phyloP scores from a whole-genome alignment of 1,140 invertebrate species.

The Antheraea pernyi region DNA sequence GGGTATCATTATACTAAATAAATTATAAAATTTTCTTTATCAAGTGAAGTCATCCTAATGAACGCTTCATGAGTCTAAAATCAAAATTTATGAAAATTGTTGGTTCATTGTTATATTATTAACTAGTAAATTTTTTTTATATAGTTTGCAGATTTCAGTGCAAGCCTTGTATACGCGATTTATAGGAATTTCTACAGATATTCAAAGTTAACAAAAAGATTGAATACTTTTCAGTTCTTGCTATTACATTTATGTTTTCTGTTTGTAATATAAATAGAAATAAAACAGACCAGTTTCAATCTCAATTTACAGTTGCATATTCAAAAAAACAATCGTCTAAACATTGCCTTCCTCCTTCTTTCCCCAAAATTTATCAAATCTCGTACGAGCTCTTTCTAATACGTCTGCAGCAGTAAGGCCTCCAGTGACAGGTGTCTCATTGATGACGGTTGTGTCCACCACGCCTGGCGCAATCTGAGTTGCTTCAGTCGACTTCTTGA shows the following conservation, averaged over 20 bases:
- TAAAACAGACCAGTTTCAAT: slow-evolving; percentile 11
- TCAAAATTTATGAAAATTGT: too few species aligned
- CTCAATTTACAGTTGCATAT: slow-evolving; percentile 42
- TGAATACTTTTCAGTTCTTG: background rate
- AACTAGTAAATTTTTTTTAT: too few species aligned
- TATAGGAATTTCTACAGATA: background rate
- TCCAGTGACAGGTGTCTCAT: slow-evolving; percentile 48
- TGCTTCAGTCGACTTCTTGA: slow-evolving; percentile 72
- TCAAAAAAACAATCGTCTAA: slow-evolving; percentile 39
- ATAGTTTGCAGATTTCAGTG: too few species aligned
- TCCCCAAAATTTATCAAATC: slow-evolving; percentile 94
- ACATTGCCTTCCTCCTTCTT: slow-evolving; percentile 77
- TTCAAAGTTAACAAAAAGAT: background rate
- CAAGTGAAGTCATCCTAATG: background rate
- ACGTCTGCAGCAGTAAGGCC: slow-evolving; percentile 85
- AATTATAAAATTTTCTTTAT: background rate
- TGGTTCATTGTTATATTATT: too few species aligned
- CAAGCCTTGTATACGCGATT: too few species aligned
- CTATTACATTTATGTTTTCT: background rate
- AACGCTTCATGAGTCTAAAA: background rate
- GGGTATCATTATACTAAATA: too few species aligned
- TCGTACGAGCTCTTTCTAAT: slow-evolving; percentile 89
- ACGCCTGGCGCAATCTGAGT: slow-evolving; percentile 72
- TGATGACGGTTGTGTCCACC: slow-evolving; percentile 73
- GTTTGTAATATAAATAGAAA: background rate